These are phyloP conservation scores for Scelioninae gen. 1 DNA, from an alignment of 2,888 invertebrate species.

Conservation along the genomic window DNA sequence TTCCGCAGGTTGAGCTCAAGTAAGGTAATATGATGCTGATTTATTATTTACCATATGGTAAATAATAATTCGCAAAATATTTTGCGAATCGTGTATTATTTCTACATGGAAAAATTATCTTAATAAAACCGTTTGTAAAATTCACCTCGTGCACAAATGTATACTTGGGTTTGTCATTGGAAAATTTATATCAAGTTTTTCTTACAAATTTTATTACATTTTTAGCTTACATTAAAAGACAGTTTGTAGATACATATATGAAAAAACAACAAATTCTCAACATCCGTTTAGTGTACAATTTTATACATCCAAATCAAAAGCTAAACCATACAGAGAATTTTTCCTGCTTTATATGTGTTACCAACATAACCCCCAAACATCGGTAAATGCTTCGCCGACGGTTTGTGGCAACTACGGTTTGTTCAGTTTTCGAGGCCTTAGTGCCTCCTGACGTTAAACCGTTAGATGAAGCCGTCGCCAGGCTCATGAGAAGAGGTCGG, in stretches of 20 bases:
- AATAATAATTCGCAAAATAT: too few relatives aligned
- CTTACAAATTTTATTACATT: background rate
- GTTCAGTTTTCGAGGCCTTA: too few relatives aligned
- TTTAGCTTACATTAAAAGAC: background rate
- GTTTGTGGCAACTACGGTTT: too few relatives aligned
- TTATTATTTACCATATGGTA: background rate
- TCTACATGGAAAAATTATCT: too few relatives aligned
- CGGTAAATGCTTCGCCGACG: conserved; percentile 48
- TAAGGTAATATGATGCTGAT: conserved; percentile 8
- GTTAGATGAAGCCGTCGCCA: too few relatives aligned
- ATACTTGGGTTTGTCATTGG: too few relatives aligned
- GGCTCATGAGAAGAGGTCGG: too few relatives aligned
- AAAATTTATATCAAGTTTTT: background rate
- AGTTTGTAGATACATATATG: background rate
- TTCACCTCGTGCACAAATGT: too few relatives aligned
- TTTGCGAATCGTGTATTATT: too few relatives aligned
- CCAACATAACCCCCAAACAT: too few relatives aligned
- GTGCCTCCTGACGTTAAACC: too few relatives aligned
- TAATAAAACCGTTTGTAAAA: too few relatives aligned
- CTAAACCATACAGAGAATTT: background rate
- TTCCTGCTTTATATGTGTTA: background rate
- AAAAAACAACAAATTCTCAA: conserved; percentile 14
- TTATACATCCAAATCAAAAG: conserved; percentile 15
- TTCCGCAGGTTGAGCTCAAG: background rate
- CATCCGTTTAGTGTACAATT: conserved; percentile 21